phyloP scores from a whole-genome alignment of 2,888 invertebrate species.

The Steinernema carpocapsae region DNA sequence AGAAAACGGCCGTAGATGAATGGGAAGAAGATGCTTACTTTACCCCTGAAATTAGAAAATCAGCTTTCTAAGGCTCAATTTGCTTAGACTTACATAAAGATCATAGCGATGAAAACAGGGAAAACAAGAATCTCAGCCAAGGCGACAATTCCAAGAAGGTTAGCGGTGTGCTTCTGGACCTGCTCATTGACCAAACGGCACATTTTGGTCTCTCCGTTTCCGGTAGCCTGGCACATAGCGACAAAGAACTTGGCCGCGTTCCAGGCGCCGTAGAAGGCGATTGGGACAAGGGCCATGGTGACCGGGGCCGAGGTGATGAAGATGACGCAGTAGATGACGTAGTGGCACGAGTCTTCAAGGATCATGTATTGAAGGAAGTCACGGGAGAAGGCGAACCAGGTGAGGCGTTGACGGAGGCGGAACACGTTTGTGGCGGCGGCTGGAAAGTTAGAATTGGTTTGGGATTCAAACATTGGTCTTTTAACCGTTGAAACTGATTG shows the following conservation, averaged over 20 bases:
- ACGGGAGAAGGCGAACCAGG: constrained; percentile 75
- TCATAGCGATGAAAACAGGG: constrained; percentile 73
- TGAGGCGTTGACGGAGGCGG: constrained; percentile 84
- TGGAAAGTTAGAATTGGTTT: constrained; percentile 45
- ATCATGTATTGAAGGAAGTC: constrained; percentile 83
- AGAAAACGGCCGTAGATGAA: constrained; percentile 97
- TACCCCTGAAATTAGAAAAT: constrained; percentile 77
- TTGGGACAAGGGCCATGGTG: constrained; percentile 85
- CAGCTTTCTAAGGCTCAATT: neutral
- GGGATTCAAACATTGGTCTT: neutral
- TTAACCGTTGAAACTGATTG: no score
- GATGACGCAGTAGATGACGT: constrained; percentile 90
- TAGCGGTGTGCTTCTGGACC: constrained; percentile 44
- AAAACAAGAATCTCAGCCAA: constrained; percentile 84
- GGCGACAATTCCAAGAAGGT: constrained; percentile 78
- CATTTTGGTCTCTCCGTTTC: constrained; percentile 40
- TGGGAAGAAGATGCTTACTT: constrained; percentile 86
- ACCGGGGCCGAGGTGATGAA: constrained; percentile 89
- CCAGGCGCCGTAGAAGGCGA: constrained; percentile 86
- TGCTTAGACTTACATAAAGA: constrained; percentile 80
- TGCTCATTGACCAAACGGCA: constrained; percentile 42
- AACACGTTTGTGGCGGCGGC: constrained; percentile 92
- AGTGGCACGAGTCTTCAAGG: constrained; percentile 80
- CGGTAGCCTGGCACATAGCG: constrained; percentile 69
- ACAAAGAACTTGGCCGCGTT: constrained; percentile 91